These are phyloP conservation scores for Nilaparvata lugens DNA, from an alignment of 1,140 invertebrate genomes.

Conservation along the genomic window DNA sequence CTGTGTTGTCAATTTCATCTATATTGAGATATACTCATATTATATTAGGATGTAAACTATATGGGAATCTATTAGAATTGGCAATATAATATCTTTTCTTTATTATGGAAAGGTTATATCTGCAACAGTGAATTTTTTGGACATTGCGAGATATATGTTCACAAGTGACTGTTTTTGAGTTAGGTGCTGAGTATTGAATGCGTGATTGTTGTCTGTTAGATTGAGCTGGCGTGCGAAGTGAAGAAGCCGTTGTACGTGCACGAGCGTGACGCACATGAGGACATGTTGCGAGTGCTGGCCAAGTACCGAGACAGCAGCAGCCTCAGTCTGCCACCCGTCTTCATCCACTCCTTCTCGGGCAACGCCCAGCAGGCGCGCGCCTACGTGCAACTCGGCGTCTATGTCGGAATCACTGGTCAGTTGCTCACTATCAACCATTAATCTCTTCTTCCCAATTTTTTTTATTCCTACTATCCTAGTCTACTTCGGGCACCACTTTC, in stretches of 20 bases:
- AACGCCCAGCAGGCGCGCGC: slow-evolving; percentile 69
- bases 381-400: slow-evolving; percentile 81
- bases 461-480: no score
- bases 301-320: slow-evolving; percentile 43
- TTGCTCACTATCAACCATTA: no score
- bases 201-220: slow-evolving; percentile 38
- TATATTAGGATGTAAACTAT: no score
- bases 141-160: no score
- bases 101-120: no score
- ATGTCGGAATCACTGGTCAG: slow-evolving; percentile 72
- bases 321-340: slow-evolving; percentile 63
- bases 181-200: slow-evolving; percentile 4
- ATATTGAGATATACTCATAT: no score
- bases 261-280: slow-evolving; percentile 80
- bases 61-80: no score
- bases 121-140: no score
- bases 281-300: slow-evolving; percentile 45
- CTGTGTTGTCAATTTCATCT: no score
- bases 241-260: slow-evolving; percentile 86
- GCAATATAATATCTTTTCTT: no score
- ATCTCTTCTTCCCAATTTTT: no score
- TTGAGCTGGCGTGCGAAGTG: slow-evolving; percentile 75
- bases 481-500: no score
- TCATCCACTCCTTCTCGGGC: slow-evolving; percentile 93
- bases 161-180: not conserved